Base-by-base conservation (phyloP, 2,113 vertebrate species). In the Danionella cerebrum region DNA sequence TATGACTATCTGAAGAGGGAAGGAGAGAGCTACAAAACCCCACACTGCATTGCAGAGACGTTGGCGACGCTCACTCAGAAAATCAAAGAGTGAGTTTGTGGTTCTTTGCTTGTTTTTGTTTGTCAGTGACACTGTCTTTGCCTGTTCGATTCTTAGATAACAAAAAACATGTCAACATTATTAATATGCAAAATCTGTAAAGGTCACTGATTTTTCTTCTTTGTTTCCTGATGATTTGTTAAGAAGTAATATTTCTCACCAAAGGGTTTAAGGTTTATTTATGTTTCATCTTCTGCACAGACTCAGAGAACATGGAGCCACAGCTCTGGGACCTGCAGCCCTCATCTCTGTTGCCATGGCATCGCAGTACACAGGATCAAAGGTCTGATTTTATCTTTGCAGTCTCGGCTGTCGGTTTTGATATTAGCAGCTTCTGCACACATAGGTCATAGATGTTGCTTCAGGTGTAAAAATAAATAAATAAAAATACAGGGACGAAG, bases 261-360 rank as follows among this genome's bases (percentile, higher is more conserved):
- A n/a, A n/a, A n/a, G n/a, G n/a, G n/a, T 33, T 33, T 33, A 33
- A 6, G 9, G 29, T 33, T 33, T 33, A 10, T 52, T 33, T 25
- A 0, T 6, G 2, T 25, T 35, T 31, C 13, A n/a, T 55, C 29
- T 4, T 45, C 1, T 41, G 2, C 67, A 7, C 62, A 89, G 89
- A 9, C 73, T 90, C 64, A 72, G 65, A 53, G 87, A 89, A 52
- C 65, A 83, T 2, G 89, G 89, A 21, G 84, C 87, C 1, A 89
- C 89, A 0, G 80, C 84, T 50, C 83, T 90, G 0, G 88, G 89
- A 3, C 84, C 87, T 3, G 89, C 86, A 4, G 83, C 74, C 1
- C 79, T 90, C 4, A 74, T 86, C 27, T 87, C 86, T 4, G 83
- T 89, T 38, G 86, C 85, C 1, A 84, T 90, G 76, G 89, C 89